phyloP scores from a whole-genome alignment of 2,888 invertebrate genomes.

The Neuroscelio doddi region DNA sequence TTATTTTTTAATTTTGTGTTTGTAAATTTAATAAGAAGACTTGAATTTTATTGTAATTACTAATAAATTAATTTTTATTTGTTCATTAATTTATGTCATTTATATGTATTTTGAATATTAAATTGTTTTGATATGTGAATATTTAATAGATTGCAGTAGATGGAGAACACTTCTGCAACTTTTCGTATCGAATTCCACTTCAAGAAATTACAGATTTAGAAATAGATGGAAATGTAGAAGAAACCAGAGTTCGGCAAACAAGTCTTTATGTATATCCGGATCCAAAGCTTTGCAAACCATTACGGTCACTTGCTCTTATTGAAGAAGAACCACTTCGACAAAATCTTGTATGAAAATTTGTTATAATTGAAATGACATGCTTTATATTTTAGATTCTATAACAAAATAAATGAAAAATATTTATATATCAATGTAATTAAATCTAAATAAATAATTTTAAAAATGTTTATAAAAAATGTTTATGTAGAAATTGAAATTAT shows the following conservation, averaged over 20 bases:
- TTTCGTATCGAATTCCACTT: conserved; percentile 78
- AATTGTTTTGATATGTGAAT: no score
- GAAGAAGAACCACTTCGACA: conserved; percentile 53
- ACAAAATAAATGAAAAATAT: neutral
- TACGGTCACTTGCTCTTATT: conserved; percentile 49
- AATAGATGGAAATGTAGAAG: conserved; percentile 78
- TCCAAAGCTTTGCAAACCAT: conserved; percentile 57
- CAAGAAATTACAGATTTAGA: conserved; percentile 76
- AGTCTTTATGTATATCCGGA: conserved; percentile 65
- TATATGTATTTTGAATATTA: neutral
- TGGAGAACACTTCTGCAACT: conserved; percentile 83
- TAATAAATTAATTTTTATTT: neutral
- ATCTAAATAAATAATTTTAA: neutral
- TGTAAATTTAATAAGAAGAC: neutral
- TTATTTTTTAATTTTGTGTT: no score
- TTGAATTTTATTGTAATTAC: neutral
- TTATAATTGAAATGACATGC: neutral
- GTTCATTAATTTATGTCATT: neutral
- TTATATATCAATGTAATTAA: neutral
- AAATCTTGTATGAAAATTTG: conserved; percentile 56
- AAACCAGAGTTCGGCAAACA: conserved; percentile 68
- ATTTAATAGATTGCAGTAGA: conserved; percentile 78
- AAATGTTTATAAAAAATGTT: neutral
- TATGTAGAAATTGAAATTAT: neutral
- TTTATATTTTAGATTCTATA: neutral